These are phyloP conservation scores for Nomada ferruginata DNA, from an alignment of 2,888 invertebrate species.

Conservation along the genomic window DNA sequence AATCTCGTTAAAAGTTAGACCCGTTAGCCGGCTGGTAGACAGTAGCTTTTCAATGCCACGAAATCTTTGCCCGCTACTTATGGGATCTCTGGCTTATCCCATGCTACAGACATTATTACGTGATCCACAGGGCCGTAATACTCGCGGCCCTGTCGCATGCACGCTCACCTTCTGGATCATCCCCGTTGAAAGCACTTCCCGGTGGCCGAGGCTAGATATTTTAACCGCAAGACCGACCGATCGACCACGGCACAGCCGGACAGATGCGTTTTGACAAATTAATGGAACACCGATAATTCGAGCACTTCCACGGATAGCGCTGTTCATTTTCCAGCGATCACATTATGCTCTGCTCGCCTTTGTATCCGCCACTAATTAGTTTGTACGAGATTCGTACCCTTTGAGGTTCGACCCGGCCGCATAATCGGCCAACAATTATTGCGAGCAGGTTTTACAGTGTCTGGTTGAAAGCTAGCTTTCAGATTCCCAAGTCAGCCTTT, in stretches of 20 bases:
- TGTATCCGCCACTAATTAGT: conserved; percentile 61
- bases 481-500: background rate
- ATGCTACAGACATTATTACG: conserved; percentile 60
- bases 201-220: conserved; percentile 13
- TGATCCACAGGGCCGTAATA: conserved; percentile 51
- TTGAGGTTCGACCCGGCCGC: conserved; percentile 27
- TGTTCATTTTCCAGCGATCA: conserved; percentile 60
- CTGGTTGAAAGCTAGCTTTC: background rate
- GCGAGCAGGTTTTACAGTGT: conserved; percentile 3
- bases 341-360: conserved; percentile 56
- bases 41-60: conserved; percentile 50
- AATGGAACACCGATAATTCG: conserved; percentile 63
- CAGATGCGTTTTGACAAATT: conserved; percentile 62
- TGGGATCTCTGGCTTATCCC: conserved; percentile 54
- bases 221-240: conserved; percentile 35
- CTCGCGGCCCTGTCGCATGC: conserved; percentile 31
- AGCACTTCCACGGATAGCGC: conserved; percentile 42
- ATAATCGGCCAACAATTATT: conserved; percentile 53
- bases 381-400: conserved; percentile 41
- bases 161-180: conserved; percentile 58
- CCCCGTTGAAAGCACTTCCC: conserved; percentile 27
- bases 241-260: conserved; percentile 16
- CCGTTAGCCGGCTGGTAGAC: conserved; percentile 38
- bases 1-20: conserved; percentile 70
- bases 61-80: conserved; percentile 53